phyloP scores from a whole-genome alignment of 2,113 vertebrate genomes.

The Hiodon alosoides region DNA sequence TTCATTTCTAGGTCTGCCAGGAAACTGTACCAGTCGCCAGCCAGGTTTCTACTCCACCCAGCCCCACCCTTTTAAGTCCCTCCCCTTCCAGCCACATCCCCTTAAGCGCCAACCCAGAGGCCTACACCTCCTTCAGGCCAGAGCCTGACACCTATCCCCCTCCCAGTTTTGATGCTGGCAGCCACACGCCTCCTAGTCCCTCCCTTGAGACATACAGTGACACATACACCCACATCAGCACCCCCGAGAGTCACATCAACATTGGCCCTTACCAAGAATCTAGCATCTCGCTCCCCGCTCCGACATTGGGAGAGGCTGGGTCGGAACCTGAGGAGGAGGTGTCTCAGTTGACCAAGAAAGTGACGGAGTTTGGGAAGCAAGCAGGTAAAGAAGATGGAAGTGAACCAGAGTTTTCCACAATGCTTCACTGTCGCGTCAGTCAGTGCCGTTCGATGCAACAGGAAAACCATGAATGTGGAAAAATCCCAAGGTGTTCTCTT shows the following conservation, averaged over 20 bases:
- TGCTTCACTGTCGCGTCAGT: background rate
- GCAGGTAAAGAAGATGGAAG: slow-evolving; percentile 43
- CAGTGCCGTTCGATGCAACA: too few species aligned
- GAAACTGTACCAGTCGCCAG: slow-evolving; percentile 27
- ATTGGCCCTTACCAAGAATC: slow-evolving; percentile 41
- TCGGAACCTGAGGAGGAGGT: slow-evolving; percentile 35
- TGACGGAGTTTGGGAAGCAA: slow-evolving; percentile 34
- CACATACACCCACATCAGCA: slow-evolving; percentile 51
- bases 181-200: background rate
- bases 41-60: slow-evolving; percentile 17
- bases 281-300: slow-evolving; percentile 1
- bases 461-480: too few species aligned
- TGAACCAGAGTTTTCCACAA: background rate
- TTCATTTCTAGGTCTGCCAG: slow-evolving; percentile 38
- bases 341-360: slow-evolving; percentile 27
- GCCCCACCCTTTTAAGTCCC: slow-evolving; percentile 12
- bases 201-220: slow-evolving; percentile 52
- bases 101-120: slow-evolving; percentile 29
- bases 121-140: slow-evolving; percentile 7
- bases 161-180: slow-evolving; percentile 24
- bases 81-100: slow-evolving; percentile 19
- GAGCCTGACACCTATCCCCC: slow-evolving; percentile 26
- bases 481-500: too few species aligned
- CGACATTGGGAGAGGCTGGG: slow-evolving; percentile 8
- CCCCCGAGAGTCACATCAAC: slow-evolving; percentile 31